A percentile compares a stretch with the other conserved stretches of the same genome.
These are phyloP conservation scores for Cheirogaleus medius DNA, from an alignment of 2,113 vertebrate species.

Conservation along the genomic window DNA sequence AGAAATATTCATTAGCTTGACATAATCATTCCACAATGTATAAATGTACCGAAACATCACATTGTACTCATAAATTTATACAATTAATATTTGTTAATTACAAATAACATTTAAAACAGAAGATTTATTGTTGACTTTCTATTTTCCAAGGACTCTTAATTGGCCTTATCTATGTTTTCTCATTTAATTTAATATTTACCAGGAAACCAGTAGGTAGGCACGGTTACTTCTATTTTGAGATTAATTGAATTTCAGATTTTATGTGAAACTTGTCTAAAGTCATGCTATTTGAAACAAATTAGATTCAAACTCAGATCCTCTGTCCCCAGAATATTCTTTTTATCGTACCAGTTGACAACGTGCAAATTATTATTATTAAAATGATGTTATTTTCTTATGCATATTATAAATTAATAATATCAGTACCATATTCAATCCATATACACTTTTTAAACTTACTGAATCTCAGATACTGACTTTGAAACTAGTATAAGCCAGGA, in stretches of 20 bases:
- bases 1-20: not conserved
- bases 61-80: not conserved
- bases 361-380: not conserved
- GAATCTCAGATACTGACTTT: constrained; percentile 37
- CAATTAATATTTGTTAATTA: not conserved
- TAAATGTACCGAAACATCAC: not conserved
- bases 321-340: not conserved
- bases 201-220: not conserved
- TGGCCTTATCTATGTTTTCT: not conserved
- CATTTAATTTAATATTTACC: not conserved
- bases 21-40: not conserved
- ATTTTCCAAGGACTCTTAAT: not conserved
- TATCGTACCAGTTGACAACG: not conserved
- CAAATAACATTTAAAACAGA: not conserved
- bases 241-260: not conserved
- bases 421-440: constrained; percentile 5
- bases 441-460: constrained; percentile 42
- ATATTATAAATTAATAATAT: not conserved
- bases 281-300: not conserved
- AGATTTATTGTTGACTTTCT: not conserved
- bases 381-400: not conserved
- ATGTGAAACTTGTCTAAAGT: not conserved
- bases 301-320: not conserved
- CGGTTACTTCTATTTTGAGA: not conserved
- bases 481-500: constrained; percentile 22